Conservation (phyloP, 1,140 invertebrate genomes). For the Lycorma delicatula region DNA sequence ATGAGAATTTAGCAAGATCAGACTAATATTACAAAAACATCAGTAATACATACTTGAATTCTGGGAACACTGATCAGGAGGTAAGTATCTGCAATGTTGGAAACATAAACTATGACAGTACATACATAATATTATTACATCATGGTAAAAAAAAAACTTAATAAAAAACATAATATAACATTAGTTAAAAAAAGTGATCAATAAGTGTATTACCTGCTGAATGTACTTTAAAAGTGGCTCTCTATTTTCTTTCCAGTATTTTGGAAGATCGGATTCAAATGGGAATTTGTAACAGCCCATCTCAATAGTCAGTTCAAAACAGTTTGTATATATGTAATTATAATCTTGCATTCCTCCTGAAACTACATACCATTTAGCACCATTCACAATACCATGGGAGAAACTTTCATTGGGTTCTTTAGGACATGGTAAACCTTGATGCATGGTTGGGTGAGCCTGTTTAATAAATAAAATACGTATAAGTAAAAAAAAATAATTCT, state of each 20-base stretch:
- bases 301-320: conserved; percentile 92
- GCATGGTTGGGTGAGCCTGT: conserved; percentile 73
- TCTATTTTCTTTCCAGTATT: conserved; percentile 83
- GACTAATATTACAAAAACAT: no score
- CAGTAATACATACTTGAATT: no score
- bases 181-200: no score
- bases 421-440: conserved; percentile 64
- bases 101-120: no score
- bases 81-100: no score
- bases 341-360: conserved; percentile 97
- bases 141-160: no score
- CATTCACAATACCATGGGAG: conserved; percentile 79
- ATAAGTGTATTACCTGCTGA: conserved; percentile 66
- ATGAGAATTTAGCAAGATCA: no score
- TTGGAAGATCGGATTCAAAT: conserved; percentile 54
- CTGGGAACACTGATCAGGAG: no score
- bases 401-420: conserved; percentile 58
- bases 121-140: no score
- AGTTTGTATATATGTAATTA: conserved; percentile 89
- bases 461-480: conserved; percentile 23
- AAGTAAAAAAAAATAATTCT: neutral
- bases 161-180: no score
- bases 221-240: conserved; percentile 78
- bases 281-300: conserved; percentile 92
- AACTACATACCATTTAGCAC: conserved; percentile 84